Conservation (phyloP, 2,113 vertebrate genomes). For the Centropus bengalensis region DNA sequence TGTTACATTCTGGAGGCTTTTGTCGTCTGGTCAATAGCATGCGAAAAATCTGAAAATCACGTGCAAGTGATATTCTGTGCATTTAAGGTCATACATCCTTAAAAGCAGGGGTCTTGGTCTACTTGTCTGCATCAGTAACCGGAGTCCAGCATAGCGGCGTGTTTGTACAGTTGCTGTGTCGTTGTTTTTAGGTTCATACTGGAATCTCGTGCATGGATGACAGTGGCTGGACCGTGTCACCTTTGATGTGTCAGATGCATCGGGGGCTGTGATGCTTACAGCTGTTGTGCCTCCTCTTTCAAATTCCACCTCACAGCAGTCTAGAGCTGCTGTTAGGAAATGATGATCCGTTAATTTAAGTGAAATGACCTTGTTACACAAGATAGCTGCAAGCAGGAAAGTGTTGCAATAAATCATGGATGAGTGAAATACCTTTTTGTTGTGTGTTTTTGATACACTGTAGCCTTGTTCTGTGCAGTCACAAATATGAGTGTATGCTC, state of each 20-base stretch:
- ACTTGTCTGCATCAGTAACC: constrained; percentile 7
- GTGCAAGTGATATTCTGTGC: neutral
- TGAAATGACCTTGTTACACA: constrained; percentile 50
- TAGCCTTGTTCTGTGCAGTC: neutral
- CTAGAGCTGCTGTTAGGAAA: constrained; percentile 4
- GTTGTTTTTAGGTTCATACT: constrained; percentile 67
- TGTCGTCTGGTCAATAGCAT: neutral
- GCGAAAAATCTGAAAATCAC: neutral
- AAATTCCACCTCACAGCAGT: constrained; percentile 52
- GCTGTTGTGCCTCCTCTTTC: constrained; percentile 68
- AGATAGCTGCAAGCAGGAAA: too few species aligned
- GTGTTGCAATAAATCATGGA: neutral
- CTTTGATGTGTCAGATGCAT: constrained; percentile 67
- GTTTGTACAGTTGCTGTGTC: constrained; percentile 75
- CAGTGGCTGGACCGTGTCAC: constrained; percentile 44
- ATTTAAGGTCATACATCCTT: constrained; percentile 20
- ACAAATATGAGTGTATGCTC: neutral
- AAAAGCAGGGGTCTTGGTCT: neutral
- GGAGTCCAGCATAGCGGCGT: neutral
- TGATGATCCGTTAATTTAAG: constrained; percentile 33
- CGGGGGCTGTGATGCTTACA: constrained; percentile 66
- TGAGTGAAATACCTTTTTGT: neutral
- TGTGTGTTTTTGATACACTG: neutral
- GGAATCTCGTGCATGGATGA: constrained; percentile 64
- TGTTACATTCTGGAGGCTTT: constrained; percentile 11